A percentile compares a stretch with the other conserved stretches of the same genome.
Evolutionary conservation across 2,888 invertebrate species (phyloP).

Genomic region (Ptilodon capucinus): DNA sequence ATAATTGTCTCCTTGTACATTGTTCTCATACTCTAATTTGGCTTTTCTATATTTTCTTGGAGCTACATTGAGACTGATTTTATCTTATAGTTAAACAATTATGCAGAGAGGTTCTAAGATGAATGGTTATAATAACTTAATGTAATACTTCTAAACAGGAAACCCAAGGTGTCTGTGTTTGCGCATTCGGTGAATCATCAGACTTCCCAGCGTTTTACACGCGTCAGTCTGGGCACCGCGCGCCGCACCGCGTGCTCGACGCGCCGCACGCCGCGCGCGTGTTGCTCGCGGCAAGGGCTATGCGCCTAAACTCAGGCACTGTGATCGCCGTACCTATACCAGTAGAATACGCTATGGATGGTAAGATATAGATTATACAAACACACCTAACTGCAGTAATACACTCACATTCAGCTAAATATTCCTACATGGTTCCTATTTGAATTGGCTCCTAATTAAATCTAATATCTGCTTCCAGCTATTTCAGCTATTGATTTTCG

Average conservation of each 20-base stretch:
- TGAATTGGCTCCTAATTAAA: not conserved
- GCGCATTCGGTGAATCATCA: slow-evolving; percentile 85
- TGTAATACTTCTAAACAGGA: slow-evolving; percentile 82
- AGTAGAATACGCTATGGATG: slow-evolving; percentile 84
- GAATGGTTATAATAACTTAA: not conserved
- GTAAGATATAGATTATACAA: no score
- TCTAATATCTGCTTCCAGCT: not conserved
- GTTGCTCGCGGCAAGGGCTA: slow-evolving; percentile 78
- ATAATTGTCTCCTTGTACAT: no score
- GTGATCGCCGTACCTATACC: slow-evolving; percentile 97
- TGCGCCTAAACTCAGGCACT: slow-evolving; percentile 87
- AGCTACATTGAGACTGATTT: no score
- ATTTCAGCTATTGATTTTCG: not conserved
- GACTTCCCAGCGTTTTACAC: slow-evolving; percentile 98
- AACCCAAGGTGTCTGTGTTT: slow-evolving; percentile 96
- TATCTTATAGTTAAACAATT: no score
- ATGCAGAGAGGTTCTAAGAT: no score
- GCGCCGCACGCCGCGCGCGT: slow-evolving; percentile 88
- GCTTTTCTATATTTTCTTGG: no score
- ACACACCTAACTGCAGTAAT: not conserved
- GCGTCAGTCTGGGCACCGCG: slow-evolving; percentile 86
- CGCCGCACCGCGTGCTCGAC: slow-evolving; percentile 86
- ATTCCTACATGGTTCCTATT: no score
- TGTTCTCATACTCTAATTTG: no score
- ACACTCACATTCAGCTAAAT: not conserved